A percentile compares a stretch with the other conserved stretches of the same genome.
These are phyloP conservation scores for Lasioglossum oenotherae DNA, from an alignment of 2,888 invertebrate genomes.

Conservation along the genomic window DNA sequence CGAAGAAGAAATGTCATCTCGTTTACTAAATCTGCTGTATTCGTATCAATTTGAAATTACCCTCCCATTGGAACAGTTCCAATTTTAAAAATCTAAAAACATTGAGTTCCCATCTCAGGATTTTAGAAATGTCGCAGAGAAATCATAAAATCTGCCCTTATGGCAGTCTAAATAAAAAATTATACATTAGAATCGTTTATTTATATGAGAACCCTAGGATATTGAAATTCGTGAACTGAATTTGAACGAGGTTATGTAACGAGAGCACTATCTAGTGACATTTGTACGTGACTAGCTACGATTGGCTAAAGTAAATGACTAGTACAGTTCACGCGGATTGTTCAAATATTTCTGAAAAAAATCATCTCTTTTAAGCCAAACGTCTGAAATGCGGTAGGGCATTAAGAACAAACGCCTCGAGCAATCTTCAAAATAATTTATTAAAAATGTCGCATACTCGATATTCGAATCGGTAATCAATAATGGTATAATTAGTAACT, in stretches of 20 bases:
- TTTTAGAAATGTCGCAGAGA: not conserved
- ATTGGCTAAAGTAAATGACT: not conserved
- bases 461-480: slow-evolving; percentile 79
- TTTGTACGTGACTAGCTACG: not conserved
- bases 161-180: not conserved
- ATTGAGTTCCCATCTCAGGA: not conserved
- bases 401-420: slow-evolving; percentile 31
- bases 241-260: not conserved
- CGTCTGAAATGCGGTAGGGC: no score
- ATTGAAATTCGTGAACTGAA: not conserved
- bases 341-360: not conserved
- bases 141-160: not conserved
- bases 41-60: not conserved
- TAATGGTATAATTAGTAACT: slow-evolving; percentile 81
- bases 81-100: not conserved
- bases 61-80: not conserved
- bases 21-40: not conserved
- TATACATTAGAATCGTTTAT: not conserved
- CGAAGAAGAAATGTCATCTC: not conserved
- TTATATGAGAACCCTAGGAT: not conserved
- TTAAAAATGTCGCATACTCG: slow-evolving; percentile 82
- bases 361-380: not conserved
- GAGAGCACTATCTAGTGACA: not conserved
- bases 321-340: not conserved
- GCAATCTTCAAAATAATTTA: slow-evolving; percentile 83